Evolutionary conservation across 2,113 vertebrate genomes (phyloP).

Genomic region (Muntiacus muntjak): DNA sequence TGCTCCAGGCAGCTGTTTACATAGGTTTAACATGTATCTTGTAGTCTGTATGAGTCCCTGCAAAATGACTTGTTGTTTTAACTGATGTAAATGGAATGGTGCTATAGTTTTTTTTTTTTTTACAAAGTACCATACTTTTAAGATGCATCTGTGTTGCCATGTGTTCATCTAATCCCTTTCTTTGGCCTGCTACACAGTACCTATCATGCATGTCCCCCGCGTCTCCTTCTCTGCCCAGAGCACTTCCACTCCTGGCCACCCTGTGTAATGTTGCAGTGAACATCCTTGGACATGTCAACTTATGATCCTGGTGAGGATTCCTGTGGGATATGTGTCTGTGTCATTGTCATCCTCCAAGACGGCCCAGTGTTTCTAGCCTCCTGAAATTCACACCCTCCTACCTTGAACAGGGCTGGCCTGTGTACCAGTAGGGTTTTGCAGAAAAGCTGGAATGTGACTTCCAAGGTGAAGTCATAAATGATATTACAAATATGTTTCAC

Average conservation of each 20-base stretch:
- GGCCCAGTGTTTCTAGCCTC: not conserved
- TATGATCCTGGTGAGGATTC: not conserved
- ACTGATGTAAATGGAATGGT: not conserved
- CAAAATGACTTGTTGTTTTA: not conserved
- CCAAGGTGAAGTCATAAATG: not conserved
- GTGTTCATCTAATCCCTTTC: not conserved
- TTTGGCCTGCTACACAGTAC: fast-evolving
- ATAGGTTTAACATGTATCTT: not conserved
- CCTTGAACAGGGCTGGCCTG: not conserved
- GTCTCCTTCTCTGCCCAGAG: not conserved
- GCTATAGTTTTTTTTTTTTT: not conserved
- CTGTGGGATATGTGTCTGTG: not conserved
- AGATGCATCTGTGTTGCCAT: not conserved
- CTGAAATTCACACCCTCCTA: not conserved
- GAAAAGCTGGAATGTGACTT: not conserved
- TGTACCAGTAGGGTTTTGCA: not conserved
- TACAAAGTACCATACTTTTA: not conserved
- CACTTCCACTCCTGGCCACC: too few relatives aligned
- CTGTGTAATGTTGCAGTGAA: fast-evolving
- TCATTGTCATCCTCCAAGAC: not conserved
- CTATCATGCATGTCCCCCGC: fast-evolving
- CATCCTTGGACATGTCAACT: fast-evolving
- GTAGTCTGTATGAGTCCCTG: not conserved
- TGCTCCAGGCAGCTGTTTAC: not conserved
- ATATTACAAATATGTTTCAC: fast-evolving